phyloP scores from a whole-genome alignment of 2,797 vertebrate genomes.

The Manis pentadactyla region DNA sequence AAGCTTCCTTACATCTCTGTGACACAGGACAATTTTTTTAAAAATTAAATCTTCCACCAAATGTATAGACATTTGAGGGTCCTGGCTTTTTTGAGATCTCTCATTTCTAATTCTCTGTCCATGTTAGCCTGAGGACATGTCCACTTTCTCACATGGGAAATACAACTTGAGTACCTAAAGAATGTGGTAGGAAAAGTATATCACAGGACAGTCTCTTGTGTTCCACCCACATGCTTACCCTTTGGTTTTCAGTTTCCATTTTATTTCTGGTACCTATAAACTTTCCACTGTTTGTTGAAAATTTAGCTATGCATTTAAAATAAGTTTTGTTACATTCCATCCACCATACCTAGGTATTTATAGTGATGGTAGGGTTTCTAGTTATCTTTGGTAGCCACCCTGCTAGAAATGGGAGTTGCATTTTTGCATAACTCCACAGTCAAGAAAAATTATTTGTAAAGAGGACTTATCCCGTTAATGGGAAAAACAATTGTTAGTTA shows the following conservation, averaged over 20 bases:
- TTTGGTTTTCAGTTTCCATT: conserved; percentile 47
- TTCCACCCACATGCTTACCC: not conserved
- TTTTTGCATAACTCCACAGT: not conserved
- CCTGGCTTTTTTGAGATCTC: not conserved
- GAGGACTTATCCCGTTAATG: not conserved
- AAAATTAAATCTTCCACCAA: not conserved
- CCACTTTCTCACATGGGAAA: not conserved
- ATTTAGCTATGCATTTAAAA: not conserved
- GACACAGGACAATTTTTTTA: not conserved
- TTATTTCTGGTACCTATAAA: not conserved
- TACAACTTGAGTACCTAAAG: not conserved
- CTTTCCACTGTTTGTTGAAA: not conserved
- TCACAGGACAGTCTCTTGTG: not conserved
- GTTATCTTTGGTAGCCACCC: not conserved
- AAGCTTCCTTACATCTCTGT: not conserved
- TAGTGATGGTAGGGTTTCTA: not conserved
- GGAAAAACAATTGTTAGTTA: not conserved
- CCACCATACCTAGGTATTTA: not conserved
- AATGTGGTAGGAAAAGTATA: not conserved
- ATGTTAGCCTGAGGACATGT: rapidly evolving
- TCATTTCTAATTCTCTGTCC: not conserved
- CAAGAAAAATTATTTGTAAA: conserved; percentile 18
- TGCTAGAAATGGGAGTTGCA: not conserved
- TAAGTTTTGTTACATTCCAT: not conserved
- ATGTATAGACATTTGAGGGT: not conserved